Evolutionary conservation across 2,113 vertebrate genomes (phyloP).

Genomic region (Catharus minimus): DNA sequence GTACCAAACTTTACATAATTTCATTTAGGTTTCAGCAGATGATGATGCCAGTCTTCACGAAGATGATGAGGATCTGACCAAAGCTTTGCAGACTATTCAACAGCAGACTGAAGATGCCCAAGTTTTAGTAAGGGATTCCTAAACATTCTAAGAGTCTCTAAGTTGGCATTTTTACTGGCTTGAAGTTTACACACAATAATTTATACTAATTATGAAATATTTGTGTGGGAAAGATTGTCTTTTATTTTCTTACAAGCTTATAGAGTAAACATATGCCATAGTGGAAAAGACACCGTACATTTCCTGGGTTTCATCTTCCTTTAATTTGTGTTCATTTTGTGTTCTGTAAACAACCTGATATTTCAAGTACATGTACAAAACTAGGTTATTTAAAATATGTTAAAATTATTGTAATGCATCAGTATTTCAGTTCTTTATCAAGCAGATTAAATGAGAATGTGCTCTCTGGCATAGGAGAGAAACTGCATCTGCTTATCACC

Average conservation of each 20-base stretch:
- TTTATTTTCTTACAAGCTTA: background rate
- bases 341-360: background rate
- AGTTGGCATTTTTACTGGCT: background rate
- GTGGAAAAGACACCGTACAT: background rate
- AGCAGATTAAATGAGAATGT: background rate
- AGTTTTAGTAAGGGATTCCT: constrained; percentile 56
- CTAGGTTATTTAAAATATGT: background rate
- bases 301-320: background rate
- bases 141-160: background rate
- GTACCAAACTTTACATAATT: background rate
- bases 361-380: background rate
- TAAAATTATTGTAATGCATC: background rate
- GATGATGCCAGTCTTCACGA: constrained; percentile 77
- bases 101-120: constrained; percentile 62
- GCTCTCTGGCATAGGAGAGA: background rate
- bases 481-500: background rate
- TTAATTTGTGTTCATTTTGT: background rate
- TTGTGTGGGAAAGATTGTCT: background rate
- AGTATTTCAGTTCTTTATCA: background rate
- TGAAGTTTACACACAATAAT: background rate
- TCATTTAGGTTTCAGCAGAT: constrained; percentile 68
- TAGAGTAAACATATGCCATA: background rate
- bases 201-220: background rate
- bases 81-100: constrained; percentile 68
- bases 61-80: constrained; percentile 81